phyloP scores from a whole-genome alignment of 2,797 vertebrate genomes.

The Geotrypetes seraphini region DNA sequence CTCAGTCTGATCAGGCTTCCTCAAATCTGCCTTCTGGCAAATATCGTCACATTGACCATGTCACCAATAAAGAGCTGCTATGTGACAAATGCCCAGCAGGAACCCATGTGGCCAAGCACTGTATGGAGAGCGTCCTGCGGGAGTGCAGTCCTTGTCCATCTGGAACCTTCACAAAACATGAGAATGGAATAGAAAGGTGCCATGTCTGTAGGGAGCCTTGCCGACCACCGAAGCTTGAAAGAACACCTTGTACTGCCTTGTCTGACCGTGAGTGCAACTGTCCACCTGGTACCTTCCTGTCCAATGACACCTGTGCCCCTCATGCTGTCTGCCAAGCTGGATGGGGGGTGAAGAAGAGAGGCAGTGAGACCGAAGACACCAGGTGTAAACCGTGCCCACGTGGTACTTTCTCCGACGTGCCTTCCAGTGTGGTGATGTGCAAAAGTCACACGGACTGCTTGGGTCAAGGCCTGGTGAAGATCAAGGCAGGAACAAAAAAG shows the following conservation, averaged over 20 bases:
- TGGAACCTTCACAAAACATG: constrained; percentile 77
- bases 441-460: constrained; percentile 73
- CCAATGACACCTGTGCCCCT: constrained; percentile 54
- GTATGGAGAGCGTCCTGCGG: constrained; percentile 63
- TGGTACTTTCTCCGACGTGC: constrained; percentile 78
- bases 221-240: constrained; percentile 63
- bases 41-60: constrained; percentile 68
- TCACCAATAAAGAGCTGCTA: constrained; percentile 63
- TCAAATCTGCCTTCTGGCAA: constrained; percentile 62
- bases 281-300: constrained; percentile 61
- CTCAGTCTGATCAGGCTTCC: constrained; percentile 50
- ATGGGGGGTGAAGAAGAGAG: constrained; percentile 75
- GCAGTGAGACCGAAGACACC: constrained; percentile 72
- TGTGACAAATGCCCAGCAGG: constrained; percentile 94
- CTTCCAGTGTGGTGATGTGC: constrained; percentile 71
- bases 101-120: constrained; percentile 80
- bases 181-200: constrained; percentile 83
- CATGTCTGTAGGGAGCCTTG: constrained; percentile 73
- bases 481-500: constrained; percentile 66
- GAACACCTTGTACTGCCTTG: constrained; percentile 66
- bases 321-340: constrained; percentile 72
- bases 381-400: constrained; percentile 73
- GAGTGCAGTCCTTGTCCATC: constrained; percentile 76
- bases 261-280: constrained; percentile 80
- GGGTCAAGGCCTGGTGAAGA: constrained; percentile 61